Percentiles rank a stretch among this genome's conserved stretches.
Conservation (phyloP, 2,113 vertebrate species). For the Rhineura floridana region DNA sequence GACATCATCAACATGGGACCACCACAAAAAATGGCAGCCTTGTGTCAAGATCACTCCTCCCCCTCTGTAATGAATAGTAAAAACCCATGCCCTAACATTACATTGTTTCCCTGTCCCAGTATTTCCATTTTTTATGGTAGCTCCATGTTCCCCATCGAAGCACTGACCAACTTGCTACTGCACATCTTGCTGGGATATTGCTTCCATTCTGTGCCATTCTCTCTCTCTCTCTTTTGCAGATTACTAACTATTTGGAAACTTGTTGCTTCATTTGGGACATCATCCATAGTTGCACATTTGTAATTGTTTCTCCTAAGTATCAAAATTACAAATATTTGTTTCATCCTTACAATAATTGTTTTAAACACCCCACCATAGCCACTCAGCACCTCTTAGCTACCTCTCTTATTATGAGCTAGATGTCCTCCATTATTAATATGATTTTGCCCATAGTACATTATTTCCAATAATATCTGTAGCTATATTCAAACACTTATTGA, state of each 20-base stretch:
- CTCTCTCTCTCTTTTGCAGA: too few species aligned
- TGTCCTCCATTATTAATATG: background rate
- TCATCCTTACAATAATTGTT: background rate
- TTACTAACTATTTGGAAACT: background rate
- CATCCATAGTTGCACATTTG: too few species aligned
- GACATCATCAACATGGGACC: too few species aligned
- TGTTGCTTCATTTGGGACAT: background rate
- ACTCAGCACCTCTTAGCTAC: background rate
- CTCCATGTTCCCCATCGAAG: background rate
- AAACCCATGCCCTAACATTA: background rate
- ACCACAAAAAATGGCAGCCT: background rate
- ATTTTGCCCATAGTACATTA: conserved; percentile 1
- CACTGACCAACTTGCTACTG: background rate
- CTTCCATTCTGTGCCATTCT: too few species aligned
- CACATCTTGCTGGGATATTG: background rate
- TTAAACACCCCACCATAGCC: background rate
- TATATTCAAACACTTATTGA: conserved; percentile 6
- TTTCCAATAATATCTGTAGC: too few species aligned
- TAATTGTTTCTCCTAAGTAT: background rate
- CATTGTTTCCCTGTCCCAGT: background rate
- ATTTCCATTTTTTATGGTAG: background rate
- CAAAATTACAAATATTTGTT: background rate
- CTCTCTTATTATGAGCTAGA: background rate
- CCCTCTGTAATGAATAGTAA: background rate
- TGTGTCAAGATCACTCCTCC: background rate